Evolutionary conservation across 2,888 invertebrate species (phyloP), one percentile per base, ranked within the genome.

Genomic region (Philhelius pedissequus): DNA sequence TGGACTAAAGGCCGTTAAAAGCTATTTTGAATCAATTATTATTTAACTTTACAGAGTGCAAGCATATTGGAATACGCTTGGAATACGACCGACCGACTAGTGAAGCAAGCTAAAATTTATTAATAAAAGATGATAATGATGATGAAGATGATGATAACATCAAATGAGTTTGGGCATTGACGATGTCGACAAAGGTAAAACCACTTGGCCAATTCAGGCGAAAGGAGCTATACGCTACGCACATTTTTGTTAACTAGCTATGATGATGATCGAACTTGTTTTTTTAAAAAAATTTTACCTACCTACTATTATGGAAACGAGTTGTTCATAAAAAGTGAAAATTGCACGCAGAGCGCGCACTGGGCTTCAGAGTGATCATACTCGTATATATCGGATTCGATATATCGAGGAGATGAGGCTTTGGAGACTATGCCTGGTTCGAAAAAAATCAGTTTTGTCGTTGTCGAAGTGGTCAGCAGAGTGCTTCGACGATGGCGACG

Each of bases 271-370:
- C 80, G 84, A 80, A 84, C 84, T 84, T 75, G 80, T 84, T 84
- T 62, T 38, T 56, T 32, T 54, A 30, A 13, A 43, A 35, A 66
- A 66, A 45, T 52, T 48, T 77, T 81, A 75, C 78, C 78, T 83
- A 77, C 83, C 78, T 83, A 77, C 83, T 86, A 80, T 86, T 86
- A 84, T 78, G 82, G 82, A 86, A 86, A 80, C 86, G 77, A 86
- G 82, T 84, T 86, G 77, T 77, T 80, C 78, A 86, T 86, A 86
- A 86, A 86, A 86, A 86, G 86, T 86, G 86, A 86, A 86, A 86
- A 86, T 82, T 86, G 81, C 80, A 79, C 79, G 70, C 66, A 84
- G 80, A 75, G 66, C 58, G 48, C 30, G n/a, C n/a, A 48, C 75
- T 78, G 74, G 62, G 79, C 70, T 48, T 43, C 43, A 38, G 48